Evolutionary conservation across 2,888 invertebrate species (phyloP), one percentile per base, ranked within the genome.

Genomic region (Sarcophaga carnaria): DNA sequence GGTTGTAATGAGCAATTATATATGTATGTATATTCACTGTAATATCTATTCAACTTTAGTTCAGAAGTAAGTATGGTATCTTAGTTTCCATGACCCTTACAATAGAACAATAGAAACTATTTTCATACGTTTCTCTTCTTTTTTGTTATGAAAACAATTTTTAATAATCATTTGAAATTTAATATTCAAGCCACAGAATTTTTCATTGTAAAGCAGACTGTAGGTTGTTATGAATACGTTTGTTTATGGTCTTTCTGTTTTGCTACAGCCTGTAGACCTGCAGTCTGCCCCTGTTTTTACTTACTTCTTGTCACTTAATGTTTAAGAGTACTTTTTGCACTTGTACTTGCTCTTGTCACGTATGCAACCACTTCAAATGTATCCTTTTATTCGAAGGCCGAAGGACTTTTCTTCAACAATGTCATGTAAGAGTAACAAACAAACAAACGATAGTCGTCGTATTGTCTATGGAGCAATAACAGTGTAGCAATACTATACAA

Each of bases 301-400:
- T 25, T 37, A 63, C 63, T 12, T 54, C 45, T 69, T 22, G 3
- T 54, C 54, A 54, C 14, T 45, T 49, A 45, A 70, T 45, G 27
- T 64, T 37, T 22, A 76, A 84, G 83, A n/a, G 6, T 54, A 70
- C 74, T 64, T 14, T 37, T 27, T 80, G 78, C 74, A 78, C 83
- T 86, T 83, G 80, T 80, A 75, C 83, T 83, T 83, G 86, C 78
- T 78, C 78, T 86, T 86, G 80, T 86, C 86, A 86, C 86, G 86
- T 86, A 80, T 80, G 71, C 70, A 82, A 25, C 64, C 75, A 75
- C 86, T 83, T 86, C 78, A 83, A 83, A 80, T 80, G 83, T 83
- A 86, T 86, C 83, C 80, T 83, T 77, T 70, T 64, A 75, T 75
- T 70, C 64, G 64, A 80, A 84, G 79, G 75, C 79, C 70, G 79